Conservation (phyloP, 2,113 vertebrate genomes). For the Mugil cephalus region DNA sequence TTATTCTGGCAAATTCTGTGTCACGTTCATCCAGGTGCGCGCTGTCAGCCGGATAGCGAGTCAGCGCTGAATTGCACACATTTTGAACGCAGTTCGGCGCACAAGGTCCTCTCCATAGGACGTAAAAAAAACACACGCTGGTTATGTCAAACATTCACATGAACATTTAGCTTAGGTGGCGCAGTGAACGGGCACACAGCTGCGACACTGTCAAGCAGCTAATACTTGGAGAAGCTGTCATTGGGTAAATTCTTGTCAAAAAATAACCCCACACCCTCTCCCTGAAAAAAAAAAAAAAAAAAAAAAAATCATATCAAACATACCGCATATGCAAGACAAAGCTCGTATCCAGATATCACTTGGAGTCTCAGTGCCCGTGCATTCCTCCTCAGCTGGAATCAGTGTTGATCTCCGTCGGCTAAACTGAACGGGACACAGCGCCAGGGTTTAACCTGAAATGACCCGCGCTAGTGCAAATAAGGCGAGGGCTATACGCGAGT, state of each 20-base stretch:
- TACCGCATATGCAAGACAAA: conserved; percentile 71
- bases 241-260: conserved; percentile 28
- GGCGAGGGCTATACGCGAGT: conserved; percentile 44
- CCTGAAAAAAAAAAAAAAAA: neutral
- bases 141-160: conserved; percentile 11
- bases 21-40: neutral
- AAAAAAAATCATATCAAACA: conserved; percentile 54
- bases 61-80: conserved; percentile 12
- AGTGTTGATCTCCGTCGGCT: conserved; percentile 62
- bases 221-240: conserved; percentile 46
- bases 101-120: neutral
- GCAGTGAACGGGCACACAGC: neutral
- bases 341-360: conserved; percentile 55
- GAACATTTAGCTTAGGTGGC: conserved; percentile 11
- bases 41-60: neutral
- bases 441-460: conserved; percentile 79
- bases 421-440: conserved; percentile 61
- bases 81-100: conserved; percentile 30
- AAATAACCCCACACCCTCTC: conserved; percentile 4
- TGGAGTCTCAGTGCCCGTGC: conserved; percentile 51
- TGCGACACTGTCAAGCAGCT: conserved; percentile 10
- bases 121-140: conserved; percentile 18
- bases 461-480: conserved; percentile 71
- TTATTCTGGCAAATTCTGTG: conserved; percentile 2
- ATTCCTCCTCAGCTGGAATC: conserved; percentile 69